phyloP scores from a whole-genome alignment of 2,888 invertebrate genomes.

The Drosophila fungiperda region DNA sequence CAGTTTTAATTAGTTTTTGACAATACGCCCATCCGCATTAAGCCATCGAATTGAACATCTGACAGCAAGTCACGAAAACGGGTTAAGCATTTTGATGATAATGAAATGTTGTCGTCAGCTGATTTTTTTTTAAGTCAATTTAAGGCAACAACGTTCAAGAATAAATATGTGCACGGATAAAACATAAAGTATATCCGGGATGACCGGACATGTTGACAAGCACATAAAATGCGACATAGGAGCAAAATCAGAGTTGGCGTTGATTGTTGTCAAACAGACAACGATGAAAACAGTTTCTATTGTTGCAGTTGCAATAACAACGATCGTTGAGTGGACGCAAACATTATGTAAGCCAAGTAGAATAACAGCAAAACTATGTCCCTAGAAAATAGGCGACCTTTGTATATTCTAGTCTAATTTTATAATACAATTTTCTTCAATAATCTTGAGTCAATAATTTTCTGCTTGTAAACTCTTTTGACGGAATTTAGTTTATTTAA shows the following conservation, averaged over 20 bases:
- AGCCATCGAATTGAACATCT: conserved; percentile 48
- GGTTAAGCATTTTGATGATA: conserved; percentile 12
- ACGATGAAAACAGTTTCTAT: conserved; percentile 35
- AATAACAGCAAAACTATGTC: conserved; percentile 6
- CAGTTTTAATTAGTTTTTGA: conserved; percentile 68
- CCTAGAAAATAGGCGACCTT: background rate
- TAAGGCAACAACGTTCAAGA: conserved; percentile 22
- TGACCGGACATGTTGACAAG: conserved; percentile 63
- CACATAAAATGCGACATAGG: conserved; percentile 53
- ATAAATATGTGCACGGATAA: conserved; percentile 48
- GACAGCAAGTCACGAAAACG: conserved; percentile 65
- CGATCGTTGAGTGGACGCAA: conserved; percentile 54
- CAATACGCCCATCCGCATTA: background rate
- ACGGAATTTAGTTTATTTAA: background rate
- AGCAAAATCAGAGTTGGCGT: conserved; percentile 47
- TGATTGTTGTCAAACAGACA: conserved; percentile 76
- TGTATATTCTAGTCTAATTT: conserved; percentile 10
- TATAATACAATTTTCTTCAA: background rate
- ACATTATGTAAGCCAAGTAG: conserved; percentile 47
- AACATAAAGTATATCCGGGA: conserved; percentile 41
- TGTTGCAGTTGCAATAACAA: conserved; percentile 32
- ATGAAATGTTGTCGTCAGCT: conserved; percentile 34
- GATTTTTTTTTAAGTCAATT: conserved; percentile 47
- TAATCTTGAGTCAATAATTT: background rate
- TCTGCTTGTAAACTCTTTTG: too few species aligned